Percentiles rank a stretch among this genome's conserved stretches.
Conservation (phyloP, 2,797 vertebrate species). For the Hephaestus fuliginosus region DNA sequence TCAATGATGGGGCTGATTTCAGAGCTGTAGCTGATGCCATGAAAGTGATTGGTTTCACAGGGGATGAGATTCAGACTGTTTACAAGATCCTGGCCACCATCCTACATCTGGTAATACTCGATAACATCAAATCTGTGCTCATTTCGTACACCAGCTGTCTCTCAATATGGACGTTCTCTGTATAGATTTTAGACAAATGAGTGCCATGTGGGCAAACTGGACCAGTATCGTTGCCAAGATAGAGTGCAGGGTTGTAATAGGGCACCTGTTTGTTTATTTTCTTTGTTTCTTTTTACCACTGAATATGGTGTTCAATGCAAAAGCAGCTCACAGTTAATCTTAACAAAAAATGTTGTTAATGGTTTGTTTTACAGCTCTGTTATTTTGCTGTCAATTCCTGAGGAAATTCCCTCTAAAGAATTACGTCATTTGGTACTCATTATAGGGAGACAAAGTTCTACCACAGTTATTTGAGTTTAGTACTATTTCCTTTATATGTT, state of each 20-base stretch:
- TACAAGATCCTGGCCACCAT: conserved; percentile 96
- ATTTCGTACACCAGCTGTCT: conserved; percentile 5
- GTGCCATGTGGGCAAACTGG: neutral
- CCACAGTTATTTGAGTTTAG: too few relatives aligned
- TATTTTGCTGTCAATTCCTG: too few relatives aligned
- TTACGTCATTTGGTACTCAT: too few relatives aligned
- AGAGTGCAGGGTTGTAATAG: too few relatives aligned
- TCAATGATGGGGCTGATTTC: conserved; percentile 94
- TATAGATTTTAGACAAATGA: neutral
- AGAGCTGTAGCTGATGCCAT: conserved; percentile 97
- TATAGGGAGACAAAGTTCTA: too few relatives aligned
- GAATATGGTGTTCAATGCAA: too few relatives aligned
- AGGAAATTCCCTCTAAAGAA: neutral
- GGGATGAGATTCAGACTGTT: conserved; percentile 95
- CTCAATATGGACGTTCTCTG: neutral
- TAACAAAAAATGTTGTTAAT: too few relatives aligned
- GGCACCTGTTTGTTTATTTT: too few relatives aligned
- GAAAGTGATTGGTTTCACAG: conserved; percentile 97
- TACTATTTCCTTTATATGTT: neutral
- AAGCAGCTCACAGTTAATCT: neutral
- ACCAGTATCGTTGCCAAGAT: neutral
- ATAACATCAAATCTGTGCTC: conserved; percentile 15
- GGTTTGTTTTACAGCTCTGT: too few relatives aligned
- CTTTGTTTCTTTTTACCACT: neutral
- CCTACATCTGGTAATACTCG: conserved; percentile 92